These are phyloP conservation scores for Forbesichthys agassizii DNA, from an alignment of 2,113 vertebrate species.

Conservation along the genomic window DNA sequence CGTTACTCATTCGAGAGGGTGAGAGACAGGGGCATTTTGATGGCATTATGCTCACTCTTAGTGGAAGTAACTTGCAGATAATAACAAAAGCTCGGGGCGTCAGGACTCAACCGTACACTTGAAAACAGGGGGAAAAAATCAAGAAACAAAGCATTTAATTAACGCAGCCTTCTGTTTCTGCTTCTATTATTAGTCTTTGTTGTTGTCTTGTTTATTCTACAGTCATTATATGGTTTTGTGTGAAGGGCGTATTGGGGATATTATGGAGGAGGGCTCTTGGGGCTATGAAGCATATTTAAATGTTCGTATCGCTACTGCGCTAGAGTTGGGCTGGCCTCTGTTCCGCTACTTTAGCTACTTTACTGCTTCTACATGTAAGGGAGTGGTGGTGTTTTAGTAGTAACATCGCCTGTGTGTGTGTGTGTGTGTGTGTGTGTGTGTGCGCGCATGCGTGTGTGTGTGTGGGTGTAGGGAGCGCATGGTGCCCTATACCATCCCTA, in stretches of 20 bases:
- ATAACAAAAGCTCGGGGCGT: conserved; percentile 50
- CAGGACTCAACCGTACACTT: conserved; percentile 56
- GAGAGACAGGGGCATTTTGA: conserved; percentile 51
- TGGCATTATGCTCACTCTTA: conserved; percentile 54
- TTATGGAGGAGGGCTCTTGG: conserved; percentile 52
- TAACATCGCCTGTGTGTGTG: conserved; percentile 31
- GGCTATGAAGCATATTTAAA: conserved; percentile 67
- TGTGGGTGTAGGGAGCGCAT: conserved; percentile 80
- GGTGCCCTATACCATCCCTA: conserved; percentile 84
- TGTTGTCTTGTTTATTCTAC: conserved; percentile 52
- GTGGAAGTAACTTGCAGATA: conserved; percentile 16
- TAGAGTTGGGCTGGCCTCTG: conserved; percentile 42
- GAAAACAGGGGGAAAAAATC: conserved; percentile 43
- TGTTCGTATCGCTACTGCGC: conserved; percentile 61
- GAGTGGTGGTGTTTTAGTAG: too few species aligned
- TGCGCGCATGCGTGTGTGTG: conserved; percentile 21
- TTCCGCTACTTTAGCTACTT: conserved; percentile 34
- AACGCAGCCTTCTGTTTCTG: conserved; percentile 64
- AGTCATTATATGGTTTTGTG: conserved; percentile 72
- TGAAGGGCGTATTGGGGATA: conserved; percentile 61
- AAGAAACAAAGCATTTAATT: conserved; percentile 70
- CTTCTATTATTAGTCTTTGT: conserved; percentile 56
- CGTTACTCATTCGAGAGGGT: conserved; percentile 55
- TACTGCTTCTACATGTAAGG: too few species aligned
- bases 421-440: neutral